Evolutionary conservation across 1,140 invertebrate genomes (phyloP).

Genomic region (Drosophila tsacasi): DNA sequence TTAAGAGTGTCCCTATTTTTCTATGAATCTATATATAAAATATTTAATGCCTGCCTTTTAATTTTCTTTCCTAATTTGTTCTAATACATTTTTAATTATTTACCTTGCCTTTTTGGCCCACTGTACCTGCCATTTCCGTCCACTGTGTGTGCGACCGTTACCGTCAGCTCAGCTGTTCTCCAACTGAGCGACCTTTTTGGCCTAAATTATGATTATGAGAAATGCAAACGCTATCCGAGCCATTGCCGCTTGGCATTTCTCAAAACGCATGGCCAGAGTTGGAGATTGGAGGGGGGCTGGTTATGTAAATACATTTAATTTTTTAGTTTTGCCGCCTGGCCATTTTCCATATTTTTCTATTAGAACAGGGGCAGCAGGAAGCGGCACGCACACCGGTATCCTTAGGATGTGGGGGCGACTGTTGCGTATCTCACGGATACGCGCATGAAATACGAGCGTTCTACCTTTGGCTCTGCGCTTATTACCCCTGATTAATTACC

Average conservation of each 20-base stretch:
- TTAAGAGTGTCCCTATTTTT: too few relatives aligned
- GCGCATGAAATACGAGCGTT: slow-evolving; percentile 57
- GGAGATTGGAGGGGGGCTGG: slow-evolving; percentile 7
- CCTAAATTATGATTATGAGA: slow-evolving; percentile 81
- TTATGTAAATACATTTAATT: slow-evolving; percentile 74
- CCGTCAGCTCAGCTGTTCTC: slow-evolving; percentile 67
- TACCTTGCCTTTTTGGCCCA: neutral
- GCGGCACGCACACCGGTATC: slow-evolving; percentile 46
- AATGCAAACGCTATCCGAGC: slow-evolving; percentile 74
- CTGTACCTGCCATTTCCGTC: slow-evolving; percentile 16
- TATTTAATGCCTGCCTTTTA: neutral
- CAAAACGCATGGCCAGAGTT: neutral
- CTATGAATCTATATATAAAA: neutral
- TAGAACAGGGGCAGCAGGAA: slow-evolving; percentile 7
- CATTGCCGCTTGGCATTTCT: slow-evolving; percentile 63
- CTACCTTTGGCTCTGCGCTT: slow-evolving; percentile 44
- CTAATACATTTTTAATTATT: neutral
- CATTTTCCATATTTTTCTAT: slow-evolving; percentile 33
- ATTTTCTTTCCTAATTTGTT: too few relatives aligned
- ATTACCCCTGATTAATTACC: slow-evolving; percentile 68
- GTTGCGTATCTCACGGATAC: slow-evolving; percentile 77
- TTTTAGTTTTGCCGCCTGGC: slow-evolving; percentile 50
- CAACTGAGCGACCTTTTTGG: slow-evolving; percentile 57
- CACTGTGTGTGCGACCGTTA: slow-evolving; percentile 57
- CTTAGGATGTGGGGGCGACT: slow-evolving; percentile 49